Evolutionary conservation across 2,888 invertebrate genomes (phyloP), one percentile per base, ranked within the genome.

Genomic region (Lithosia quadra): DNA sequence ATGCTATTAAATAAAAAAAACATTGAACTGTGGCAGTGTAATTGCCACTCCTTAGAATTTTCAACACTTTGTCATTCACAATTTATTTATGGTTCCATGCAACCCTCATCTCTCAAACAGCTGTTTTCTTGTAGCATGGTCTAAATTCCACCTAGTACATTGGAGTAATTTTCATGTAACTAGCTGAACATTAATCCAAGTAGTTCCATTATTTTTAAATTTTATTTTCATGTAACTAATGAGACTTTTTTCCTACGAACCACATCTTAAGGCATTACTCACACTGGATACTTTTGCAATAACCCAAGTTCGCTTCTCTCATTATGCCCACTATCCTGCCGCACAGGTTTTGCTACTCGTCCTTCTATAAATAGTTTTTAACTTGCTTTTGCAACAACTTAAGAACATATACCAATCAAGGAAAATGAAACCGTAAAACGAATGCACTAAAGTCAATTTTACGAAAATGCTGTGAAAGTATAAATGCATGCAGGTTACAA

Each of bases 291-390:
- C 82, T 88, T 83, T 86, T 84, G 89, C 88, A 86, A 77, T 75
- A 76, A 84, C 86, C 87, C 88, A 88, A 89, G 87, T 87, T 86
- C 83, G 85, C 86, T 85, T 88, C 82, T 83, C 86, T 90, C 82
- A 89, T 92, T 90, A 90, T 88, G 82, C 83, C 73, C 78, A 86
- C 85, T 87, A 92, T 88, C 92, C 91, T 87, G 91, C 88, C 84
- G 82, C 88, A 90, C 93, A 91, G 90, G 93, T 93, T 92, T 92
- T 88, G 86, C 91, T 91, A 88, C 90, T 88, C 84, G 88, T 89
- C 86, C 85, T 86, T 89, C 92, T 93, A 92, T 92, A 91, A 92
- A 93, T 93, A 93, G 91, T 89, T 73, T 73, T 73, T 68, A 73
- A 57, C 28, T 73, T 67, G 77, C 67, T 69, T 64, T 63, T 72